Conservation (phyloP, 2,113 vertebrate species). For the Odocoileus virginianus region DNA sequence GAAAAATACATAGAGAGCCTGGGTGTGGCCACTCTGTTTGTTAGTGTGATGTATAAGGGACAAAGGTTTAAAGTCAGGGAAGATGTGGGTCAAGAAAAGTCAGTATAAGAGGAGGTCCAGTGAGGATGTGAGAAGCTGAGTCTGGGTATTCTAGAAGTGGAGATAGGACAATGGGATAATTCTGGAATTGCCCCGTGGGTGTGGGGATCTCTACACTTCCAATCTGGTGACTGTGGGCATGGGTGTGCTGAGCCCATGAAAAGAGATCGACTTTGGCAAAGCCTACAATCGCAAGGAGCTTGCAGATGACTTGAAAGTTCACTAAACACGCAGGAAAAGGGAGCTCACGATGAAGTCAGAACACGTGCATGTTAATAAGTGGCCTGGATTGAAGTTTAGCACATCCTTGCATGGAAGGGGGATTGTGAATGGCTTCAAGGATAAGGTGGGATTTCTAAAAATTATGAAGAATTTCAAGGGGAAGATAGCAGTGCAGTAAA, state of each 20-base stretch:
- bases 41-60: constrained; percentile 58
- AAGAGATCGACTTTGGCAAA: not conserved
- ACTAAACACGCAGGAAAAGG: not conserved
- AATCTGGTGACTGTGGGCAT: not conserved
- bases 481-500: not conserved
- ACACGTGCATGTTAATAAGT: not conserved
- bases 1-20: constrained; percentile 10
- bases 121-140: not conserved
- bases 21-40: constrained; percentile 56
- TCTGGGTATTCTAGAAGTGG: not conserved
- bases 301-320: not conserved
- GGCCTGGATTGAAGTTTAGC: not conserved
- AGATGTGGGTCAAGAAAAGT: not conserved
- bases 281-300: not conserved
- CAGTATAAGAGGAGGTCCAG: not conserved
- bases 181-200: not conserved
- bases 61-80: not conserved
- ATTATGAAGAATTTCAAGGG: not conserved
- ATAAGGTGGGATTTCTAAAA: not conserved
- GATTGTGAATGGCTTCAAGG: not conserved
- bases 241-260: not conserved
- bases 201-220: not conserved
- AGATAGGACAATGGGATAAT: not conserved
- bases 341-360: not conserved
- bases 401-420: not conserved